A percentile compares a stretch with the other conserved stretches of the same genome.
Conservation (phyloP, 2,888 invertebrate genomes). For the Apomyelois bistriatella region DNA sequence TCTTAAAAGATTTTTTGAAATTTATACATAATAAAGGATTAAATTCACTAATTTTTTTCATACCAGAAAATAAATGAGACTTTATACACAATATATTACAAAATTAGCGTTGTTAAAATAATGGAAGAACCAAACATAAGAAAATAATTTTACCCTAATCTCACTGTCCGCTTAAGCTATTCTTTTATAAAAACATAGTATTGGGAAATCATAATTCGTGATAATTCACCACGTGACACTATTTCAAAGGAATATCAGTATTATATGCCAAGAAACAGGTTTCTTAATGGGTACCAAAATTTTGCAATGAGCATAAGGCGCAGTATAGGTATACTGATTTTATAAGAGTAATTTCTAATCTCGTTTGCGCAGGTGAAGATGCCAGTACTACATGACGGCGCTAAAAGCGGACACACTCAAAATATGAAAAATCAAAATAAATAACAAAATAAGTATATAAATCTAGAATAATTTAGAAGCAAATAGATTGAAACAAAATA, state of each 20-base stretch:
- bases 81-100: conserved; percentile 5
- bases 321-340: too few species aligned
- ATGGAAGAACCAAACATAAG: conserved; percentile 34
- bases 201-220: neutral
- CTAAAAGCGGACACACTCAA: too few species aligned
- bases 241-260: neutral
- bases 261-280: too few species aligned
- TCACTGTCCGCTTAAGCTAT: conserved; percentile 10
- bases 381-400: too few species aligned
- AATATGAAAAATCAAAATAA: too few species aligned
- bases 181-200: neutral
- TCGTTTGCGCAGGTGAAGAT: too few species aligned
- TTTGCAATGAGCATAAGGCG: too few species aligned
- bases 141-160: conserved; percentile 13
- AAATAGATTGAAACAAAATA: too few species aligned
- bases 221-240: neutral
- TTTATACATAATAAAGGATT: conserved; percentile 14
- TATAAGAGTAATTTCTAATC: too few species aligned
- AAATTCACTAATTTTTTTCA: neutral
- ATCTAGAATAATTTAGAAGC: too few species aligned
- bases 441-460: too few species aligned
- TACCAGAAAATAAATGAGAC: neutral
- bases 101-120: conserved; percentile 17
- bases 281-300: too few species aligned
- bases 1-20: conserved; percentile 12